phyloP scores from a whole-genome alignment of 2,113 vertebrate genomes.

The Onychostoma macrolepis region DNA sequence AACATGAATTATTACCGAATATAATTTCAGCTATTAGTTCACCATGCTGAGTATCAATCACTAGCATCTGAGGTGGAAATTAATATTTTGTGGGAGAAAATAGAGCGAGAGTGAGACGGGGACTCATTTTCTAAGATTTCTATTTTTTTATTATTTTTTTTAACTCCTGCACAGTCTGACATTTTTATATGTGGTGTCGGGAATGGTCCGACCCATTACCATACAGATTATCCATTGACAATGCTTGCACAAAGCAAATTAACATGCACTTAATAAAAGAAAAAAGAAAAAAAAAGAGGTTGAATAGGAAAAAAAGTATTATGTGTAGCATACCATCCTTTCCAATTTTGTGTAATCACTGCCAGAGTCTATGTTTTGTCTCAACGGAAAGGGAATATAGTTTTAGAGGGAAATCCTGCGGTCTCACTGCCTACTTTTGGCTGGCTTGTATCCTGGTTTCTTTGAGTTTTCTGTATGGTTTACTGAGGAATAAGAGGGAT shows the following conservation, averaged over 20 bases:
- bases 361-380: conserved; percentile 72
- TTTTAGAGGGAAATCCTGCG: conserved; percentile 63
- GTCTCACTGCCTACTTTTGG: conserved; percentile 32
- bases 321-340: conserved; percentile 63
- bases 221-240: conserved; percentile 75
- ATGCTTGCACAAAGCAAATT: conserved; percentile 67
- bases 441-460: conserved; percentile 16
- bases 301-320: conserved; percentile 70
- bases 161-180: conserved; percentile 82
- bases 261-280: conserved; percentile 63
- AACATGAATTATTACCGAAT: conserved; percentile 97
- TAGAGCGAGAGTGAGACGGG: conserved; percentile 74
- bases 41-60: conserved; percentile 90
- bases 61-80: conserved; percentile 89
- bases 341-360: conserved; percentile 71
- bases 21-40: conserved; percentile 95
- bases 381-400: conserved; percentile 65
- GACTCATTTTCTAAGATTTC: conserved; percentile 75
- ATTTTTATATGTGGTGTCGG: conserved; percentile 83
- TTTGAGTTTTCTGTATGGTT: conserved; percentile 24
- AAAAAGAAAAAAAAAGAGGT: conserved; percentile 46
- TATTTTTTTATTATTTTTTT: conserved; percentile 58
- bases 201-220: conserved; percentile 79
- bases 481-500: conserved; percentile 28
- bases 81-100: conserved; percentile 85